Base-by-base conservation (phyloP, 2,113 vertebrate genomes). In the Hylia prasina region DNA sequence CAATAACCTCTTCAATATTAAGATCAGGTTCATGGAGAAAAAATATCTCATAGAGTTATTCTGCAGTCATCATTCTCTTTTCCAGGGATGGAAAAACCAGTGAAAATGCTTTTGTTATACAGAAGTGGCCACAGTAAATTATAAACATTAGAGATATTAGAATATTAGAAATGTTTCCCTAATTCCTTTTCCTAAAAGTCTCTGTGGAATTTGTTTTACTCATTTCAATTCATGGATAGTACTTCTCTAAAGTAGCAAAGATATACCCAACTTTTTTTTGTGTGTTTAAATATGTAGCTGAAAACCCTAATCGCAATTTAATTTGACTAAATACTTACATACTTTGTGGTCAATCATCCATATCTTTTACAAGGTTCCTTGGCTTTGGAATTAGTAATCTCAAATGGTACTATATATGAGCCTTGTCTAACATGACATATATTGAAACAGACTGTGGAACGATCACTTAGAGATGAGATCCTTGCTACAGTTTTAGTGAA, bases 291-390 rank as follows among this genome's bases (percentile, higher is more conserved):
- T 97, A 90, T 91, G 84, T 92, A 96, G 95, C 90, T 97, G 60
- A 60, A 94, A 97, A 68, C 71, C 90, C 90, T 98, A 98, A 98
- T 98, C 44, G 3, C 95, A 96, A 81, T 98, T 98, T 98, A 98
- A 98, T 98, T 97, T 97, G 95, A 97, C 97, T 97, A 98, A 98
- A 98, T 98, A 97, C 97, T 97, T 98, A 97, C 97, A 98, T 97
- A 98, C 97, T 98, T 98, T 97, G 96, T 94, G 97, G 97, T 97
- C 97, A 97, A 97, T 98, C 98, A 98, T 95, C 93, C 97, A 97
- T 90, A 95, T 97, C 97, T 97, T 97, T 98, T 98, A 94, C 97
- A 97, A 97, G 97, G 97, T 98, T 97, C 93, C 95, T 96, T 95
- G 95, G 91, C 92, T 98, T 98, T 88, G 94, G 96, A 98, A 98